Evolutionary conservation across 2,113 vertebrate species (phyloP).

Genomic region (Fulmarus glacialis): DNA sequence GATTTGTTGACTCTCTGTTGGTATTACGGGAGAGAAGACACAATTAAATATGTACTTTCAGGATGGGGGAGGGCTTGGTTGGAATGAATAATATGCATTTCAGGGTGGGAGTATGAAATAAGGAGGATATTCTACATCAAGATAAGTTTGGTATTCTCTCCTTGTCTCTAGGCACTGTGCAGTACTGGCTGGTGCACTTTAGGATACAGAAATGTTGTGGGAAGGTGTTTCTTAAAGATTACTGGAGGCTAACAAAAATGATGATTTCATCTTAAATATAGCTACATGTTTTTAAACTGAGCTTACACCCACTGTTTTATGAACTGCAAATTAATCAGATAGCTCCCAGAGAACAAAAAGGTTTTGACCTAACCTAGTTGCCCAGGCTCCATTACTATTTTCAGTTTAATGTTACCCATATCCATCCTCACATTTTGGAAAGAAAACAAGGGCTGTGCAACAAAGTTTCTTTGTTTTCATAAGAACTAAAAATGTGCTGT

Average conservation of each 20-base stretch:
- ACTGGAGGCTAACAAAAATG: constrained; percentile 57
- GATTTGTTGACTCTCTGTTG: constrained; percentile 67
- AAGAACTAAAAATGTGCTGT: constrained; percentile 76
- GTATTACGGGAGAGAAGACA: constrained; percentile 47
- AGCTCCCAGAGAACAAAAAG: constrained; percentile 67
- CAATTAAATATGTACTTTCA: constrained; percentile 52
- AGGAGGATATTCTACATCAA: constrained; percentile 58
- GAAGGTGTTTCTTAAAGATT: constrained; percentile 67
- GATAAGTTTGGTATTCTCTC: constrained; percentile 62
- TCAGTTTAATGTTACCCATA: constrained; percentile 70
- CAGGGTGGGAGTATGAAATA: constrained; percentile 54
- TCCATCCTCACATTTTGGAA: constrained; percentile 75
- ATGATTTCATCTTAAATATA: constrained; percentile 71
- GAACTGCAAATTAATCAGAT: constrained; percentile 68
- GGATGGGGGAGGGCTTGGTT: constrained; percentile 26
- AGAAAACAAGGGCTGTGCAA: constrained; percentile 69
- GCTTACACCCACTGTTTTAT: constrained; percentile 63
- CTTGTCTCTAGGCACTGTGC: constrained; percentile 51
- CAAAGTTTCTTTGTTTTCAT: constrained; percentile 81
- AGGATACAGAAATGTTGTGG: constrained; percentile 63
- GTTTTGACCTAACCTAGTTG: constrained; percentile 72
- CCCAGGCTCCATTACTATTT: constrained; percentile 72
- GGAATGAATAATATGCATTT: constrained; percentile 64
- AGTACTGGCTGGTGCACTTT: constrained; percentile 58
- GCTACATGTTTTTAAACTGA: constrained; percentile 67